Evolutionary conservation across 2,113 vertebrate species (phyloP).

Genomic region (Ophiodon elongatus): DNA sequence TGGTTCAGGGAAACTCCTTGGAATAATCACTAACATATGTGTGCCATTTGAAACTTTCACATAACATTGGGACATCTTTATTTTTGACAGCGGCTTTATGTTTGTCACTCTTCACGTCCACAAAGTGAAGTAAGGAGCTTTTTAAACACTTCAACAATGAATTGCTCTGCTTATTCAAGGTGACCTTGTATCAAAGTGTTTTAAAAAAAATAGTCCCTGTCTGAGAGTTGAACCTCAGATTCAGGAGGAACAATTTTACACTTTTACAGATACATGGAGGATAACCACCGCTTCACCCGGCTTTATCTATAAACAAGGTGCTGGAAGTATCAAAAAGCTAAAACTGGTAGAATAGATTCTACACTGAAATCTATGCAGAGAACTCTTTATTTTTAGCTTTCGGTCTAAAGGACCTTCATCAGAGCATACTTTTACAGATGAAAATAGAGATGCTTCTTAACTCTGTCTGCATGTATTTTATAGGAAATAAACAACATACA

Average conservation of each 20-base stretch:
- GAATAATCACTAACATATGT: conserved; percentile 48
- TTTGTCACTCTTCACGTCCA: not conserved
- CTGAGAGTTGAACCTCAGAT: not conserved
- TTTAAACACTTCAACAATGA: not conserved
- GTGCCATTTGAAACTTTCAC: conserved; percentile 10
- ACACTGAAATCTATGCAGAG: too few species aligned
- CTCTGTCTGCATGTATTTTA: conserved; percentile 1
- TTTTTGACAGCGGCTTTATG: not conserved
- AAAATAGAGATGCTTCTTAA: not conserved
- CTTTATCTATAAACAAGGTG: too few species aligned
- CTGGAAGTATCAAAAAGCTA: too few species aligned
- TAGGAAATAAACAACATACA: not conserved
- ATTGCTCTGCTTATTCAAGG: not conserved
- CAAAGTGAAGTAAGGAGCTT: not conserved
- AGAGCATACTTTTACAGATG: conserved; percentile 1
- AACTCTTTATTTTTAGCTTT: too few species aligned
- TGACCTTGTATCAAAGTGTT: not conserved
- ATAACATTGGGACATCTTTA: not conserved
- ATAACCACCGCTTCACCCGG: too few species aligned
- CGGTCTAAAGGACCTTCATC: too few species aligned
- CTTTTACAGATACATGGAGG: not conserved
- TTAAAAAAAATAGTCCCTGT: not conserved
- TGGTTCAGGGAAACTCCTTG: conserved; percentile 16
- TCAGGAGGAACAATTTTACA: not conserved
- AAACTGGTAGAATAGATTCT: too few species aligned